Evolutionary conservation across 2,113 vertebrate genomes (phyloP), one percentile per base, ranked within the genome.

Genomic region (Ovibos moschatus): DNA sequence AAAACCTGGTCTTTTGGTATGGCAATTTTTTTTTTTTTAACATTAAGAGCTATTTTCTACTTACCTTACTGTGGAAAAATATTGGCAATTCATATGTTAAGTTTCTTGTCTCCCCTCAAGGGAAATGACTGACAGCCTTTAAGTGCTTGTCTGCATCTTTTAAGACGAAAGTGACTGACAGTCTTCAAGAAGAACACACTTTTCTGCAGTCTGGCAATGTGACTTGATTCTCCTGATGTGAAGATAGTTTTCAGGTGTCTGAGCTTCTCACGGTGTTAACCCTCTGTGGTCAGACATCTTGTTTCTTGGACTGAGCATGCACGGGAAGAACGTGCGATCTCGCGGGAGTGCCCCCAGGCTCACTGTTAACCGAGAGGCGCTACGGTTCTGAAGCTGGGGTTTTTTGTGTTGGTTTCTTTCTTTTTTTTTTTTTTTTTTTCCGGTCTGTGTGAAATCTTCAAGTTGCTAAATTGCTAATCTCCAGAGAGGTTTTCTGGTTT

Each of bases 81-180:
- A 98, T 91, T 91, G 90, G 98, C 96, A 98, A 97, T 97, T 98
- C 93, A 96, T 92, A 98, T 97, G 98, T 98, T 98, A 98, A 97
- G 97, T 98, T 98, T 98, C 97, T 98, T 86, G 74, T 97, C 96
- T 98, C 85, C 53, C 97, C 96, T 98, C 89, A 45, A 71, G 40
- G 91, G 95, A 98, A 93, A 93, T 99, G 99, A 98, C 33, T 99
- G 99, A 98, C 98, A 99, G 97, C 53, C 89, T 97, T 97, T 98
- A 97, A 99, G 98, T 97, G 98, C 98, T 96, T 33, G 95, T 90
- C 98, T 98, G 96, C 58, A 97, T 98, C 98, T 99, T 98, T 98
- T 98, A 97, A 98, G 98, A 96, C 95, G 62, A 57, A 92, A 15
- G 74, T 99, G 98, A 98, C 98, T 99, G 99, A 98, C 98, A 96